Base-by-base conservation (phyloP, 2,888 invertebrate species). In the Patella caerulea region DNA sequence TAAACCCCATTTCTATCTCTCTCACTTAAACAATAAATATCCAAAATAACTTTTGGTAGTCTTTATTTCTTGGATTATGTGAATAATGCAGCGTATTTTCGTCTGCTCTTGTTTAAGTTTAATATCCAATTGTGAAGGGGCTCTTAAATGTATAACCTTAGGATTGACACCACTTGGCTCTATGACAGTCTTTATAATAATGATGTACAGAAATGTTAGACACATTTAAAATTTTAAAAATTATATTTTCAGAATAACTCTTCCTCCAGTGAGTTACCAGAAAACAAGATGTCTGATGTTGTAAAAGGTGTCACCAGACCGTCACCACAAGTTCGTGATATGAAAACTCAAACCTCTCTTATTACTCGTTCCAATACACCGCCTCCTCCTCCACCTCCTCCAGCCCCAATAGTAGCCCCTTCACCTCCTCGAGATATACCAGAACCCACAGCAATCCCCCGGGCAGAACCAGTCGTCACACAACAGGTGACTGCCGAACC, bases 301-400 rank as follows among this genome's bases (percentile, higher is more conserved):
- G 96, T 96, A 73, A 95, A 95, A 87, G 95, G 95, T 78, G 95
- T 94, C 69, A 94, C 94, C 74, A 94, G 94, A 90, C 45, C 45
- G 7, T 45, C 45, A 7, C 92, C 93, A 83, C 81, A 84, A 59
- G 88, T 87, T 3, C 83, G 87, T 70, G 89, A 90, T 75, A 83
- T 84, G 29, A 84, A 86, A 75, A 84, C 86, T 72, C 84, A 89
- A 75, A 84, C 73, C 24, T 55, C 69, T 72, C 70, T 65, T 19
- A 72, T 69, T 19, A 54, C 65, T 69, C 76, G 70, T 45, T 24
- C 75, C 24, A 71, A 56, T 55, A 59, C 75, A 53, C 73, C 78
- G 55, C 73, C 71, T n/a, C 52, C 79, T 0, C 24, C 78, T 17
- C 73, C 79, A 11, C 72, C 83, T 29, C 82, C 78, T 11, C 56